Conservation (phyloP, 2,888 invertebrate species). For the Plebejus melissa region DNA sequence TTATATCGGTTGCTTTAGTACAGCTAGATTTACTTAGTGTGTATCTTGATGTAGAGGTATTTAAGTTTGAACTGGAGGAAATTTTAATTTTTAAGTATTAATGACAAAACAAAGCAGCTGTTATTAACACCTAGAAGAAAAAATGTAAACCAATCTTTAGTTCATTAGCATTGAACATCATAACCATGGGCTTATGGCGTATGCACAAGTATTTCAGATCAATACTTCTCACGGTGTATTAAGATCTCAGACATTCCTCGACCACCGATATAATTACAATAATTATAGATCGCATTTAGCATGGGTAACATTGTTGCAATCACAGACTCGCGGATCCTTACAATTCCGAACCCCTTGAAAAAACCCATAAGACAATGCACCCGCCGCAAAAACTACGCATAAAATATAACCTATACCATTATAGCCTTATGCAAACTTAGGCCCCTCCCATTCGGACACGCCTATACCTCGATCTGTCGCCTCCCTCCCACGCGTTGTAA, state of each 20-base stretch:
- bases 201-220: not conserved
- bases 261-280: slow-evolving; percentile 26
- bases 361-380: slow-evolving; percentile 67
- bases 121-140: not conserved
- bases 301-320: slow-evolving; percentile 30
- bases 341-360: slow-evolving; percentile 42
- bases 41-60: too few relatives aligned
- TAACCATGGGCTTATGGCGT: not conserved
- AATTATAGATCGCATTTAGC: slow-evolving; percentile 30
- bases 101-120: too few relatives aligned
- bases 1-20: too few relatives aligned
- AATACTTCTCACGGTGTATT: slow-evolving; percentile 17
- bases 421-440: slow-evolving; percentile 67
- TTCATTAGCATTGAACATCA: not conserved
- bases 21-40: too few relatives aligned
- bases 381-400: slow-evolving; percentile 58
- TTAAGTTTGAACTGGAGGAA: not conserved
- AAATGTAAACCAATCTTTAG: slow-evolving; percentile 6
- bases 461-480: slow-evolving; percentile 49
- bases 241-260: not conserved
- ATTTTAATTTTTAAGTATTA: too few relatives aligned
- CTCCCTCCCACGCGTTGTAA: slow-evolving; percentile 43
- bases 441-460: slow-evolving; percentile 60
- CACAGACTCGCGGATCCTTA: slow-evolving; percentile 34
- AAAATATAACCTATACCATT: slow-evolving; percentile 52